Conservation (phyloP, 64 coral and sea anemone species). For the Dendronephthya gigantea region DNA sequence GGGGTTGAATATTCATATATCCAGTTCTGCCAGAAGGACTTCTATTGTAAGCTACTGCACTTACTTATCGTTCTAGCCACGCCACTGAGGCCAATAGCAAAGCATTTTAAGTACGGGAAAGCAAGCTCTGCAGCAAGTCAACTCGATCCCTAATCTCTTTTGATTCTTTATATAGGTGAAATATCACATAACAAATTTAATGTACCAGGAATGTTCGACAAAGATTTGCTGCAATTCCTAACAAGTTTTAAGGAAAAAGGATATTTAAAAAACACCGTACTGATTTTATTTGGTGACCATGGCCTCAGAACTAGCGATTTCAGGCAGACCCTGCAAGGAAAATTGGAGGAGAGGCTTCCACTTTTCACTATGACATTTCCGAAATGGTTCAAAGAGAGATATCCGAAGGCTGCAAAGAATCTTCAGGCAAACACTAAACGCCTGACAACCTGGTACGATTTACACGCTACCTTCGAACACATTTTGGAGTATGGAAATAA, state of each 20-base stretch:
- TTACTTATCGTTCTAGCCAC: no score
- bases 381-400: constrained; percentile 42
- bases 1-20: no score
- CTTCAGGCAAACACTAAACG: constrained; percentile 39
- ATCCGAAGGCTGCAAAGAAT: constrained; percentile 15
- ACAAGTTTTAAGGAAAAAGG: not conserved
- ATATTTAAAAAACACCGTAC: constrained; percentile 47
- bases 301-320: constrained; percentile 55
- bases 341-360: constrained; percentile 59
- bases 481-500: constrained; percentile 28
- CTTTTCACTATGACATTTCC: constrained; percentile 48
- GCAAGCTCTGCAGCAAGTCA: no score
- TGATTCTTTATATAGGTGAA: no score
- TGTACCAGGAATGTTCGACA: not conserved
- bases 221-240: not conserved
- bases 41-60: no score
- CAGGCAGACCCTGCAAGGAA: constrained; percentile 51
- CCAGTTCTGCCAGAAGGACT: no score
- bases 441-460: constrained; percentile 42
- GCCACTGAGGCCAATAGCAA: no score
- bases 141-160: no score
- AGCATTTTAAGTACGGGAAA: no score
- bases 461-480: constrained; percentile 46
- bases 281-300: constrained; percentile 58
- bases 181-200: constrained; percentile 3